These are phyloP conservation scores for Suncus etruscus DNA, from an alignment of 2,113 vertebrate species.

Conservation along the genomic window DNA sequence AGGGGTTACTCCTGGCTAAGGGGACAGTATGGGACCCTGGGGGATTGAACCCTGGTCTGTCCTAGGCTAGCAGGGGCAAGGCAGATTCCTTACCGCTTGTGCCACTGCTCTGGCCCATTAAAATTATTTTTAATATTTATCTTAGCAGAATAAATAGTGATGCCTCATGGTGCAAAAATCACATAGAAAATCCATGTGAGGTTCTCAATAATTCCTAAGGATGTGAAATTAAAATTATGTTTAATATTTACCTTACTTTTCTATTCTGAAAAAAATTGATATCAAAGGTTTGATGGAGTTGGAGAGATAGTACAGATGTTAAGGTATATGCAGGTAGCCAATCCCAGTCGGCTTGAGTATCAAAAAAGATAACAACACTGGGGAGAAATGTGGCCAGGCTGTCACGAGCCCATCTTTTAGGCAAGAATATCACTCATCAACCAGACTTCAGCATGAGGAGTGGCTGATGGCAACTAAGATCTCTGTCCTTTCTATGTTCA, in stretches of 20 bases:
- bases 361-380: constrained; percentile 45
- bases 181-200: too few relatives aligned
- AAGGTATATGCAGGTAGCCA: too few relatives aligned
- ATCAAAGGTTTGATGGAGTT: background rate
- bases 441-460: constrained; percentile 25
- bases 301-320: too few relatives aligned
- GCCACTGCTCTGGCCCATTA: too few relatives aligned
- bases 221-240: background rate
- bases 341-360: constrained; percentile 67
- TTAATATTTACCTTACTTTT: constrained; percentile 10
- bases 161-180: too few relatives aligned
- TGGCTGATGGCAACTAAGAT: background rate
- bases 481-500: constrained; percentile 2
- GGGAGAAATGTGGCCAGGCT: constrained; percentile 33
- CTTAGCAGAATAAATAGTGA: too few relatives aligned
- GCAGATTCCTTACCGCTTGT: too few relatives aligned
- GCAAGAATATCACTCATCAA: constrained; percentile 63
- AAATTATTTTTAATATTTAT: too few relatives aligned
- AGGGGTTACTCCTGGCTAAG: too few relatives aligned
- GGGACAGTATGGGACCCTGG: too few relatives aligned
- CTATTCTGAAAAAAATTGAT: background rate
- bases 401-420: constrained; percentile 45
- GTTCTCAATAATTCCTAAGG: constrained; percentile 48
- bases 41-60: too few relatives aligned
- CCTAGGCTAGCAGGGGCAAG: too few relatives aligned